Base-by-base conservation (phyloP, 2,797 vertebrate genomes). In the Harpagifer antarcticus region DNA sequence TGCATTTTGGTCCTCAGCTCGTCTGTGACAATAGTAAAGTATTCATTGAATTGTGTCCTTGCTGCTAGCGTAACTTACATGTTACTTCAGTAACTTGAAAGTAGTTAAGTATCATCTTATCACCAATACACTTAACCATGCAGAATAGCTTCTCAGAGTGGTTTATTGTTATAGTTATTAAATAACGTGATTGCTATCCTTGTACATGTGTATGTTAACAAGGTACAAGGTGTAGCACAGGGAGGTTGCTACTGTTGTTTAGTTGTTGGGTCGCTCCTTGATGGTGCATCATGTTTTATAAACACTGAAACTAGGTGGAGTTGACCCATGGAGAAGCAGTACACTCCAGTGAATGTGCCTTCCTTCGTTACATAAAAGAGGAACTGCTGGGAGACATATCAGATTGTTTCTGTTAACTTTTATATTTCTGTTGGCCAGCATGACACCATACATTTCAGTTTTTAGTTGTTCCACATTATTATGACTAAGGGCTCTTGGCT, bases 371-470 rank as follows among this genome's bases (percentile, higher is more conserved):
- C 23, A 48, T 43, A 59, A 47, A 2, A 33, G 47, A 9, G 27
- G 13, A 47, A 3, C 10, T 37, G 57, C 12, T 14, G 3, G 11
- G 48, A 72, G 45, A 48, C 74, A 68, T 10, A 50, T 20, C 5
- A 48, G 44, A 62, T 73, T 45, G 57, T 37, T 37, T 33, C 63
- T 69, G 43, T 74, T 13, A 47, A 63, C 44, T 52, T 13, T 23
- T 68, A 27, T 88, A n/a, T 91, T 92, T 85, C 59, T 73, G 8
- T 88, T 89, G 86, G 83, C 81, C 47, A 19, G 40, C 47, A 31
- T 49, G 56, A 70, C 67, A 59, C 31, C 70, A 83, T 86, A 68
- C 83, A 86, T 87, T 68, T 86, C 76, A 73, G 72, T 79, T 88
- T 86, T 86, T 72, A 82, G 85, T 85, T 74, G 42, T 15, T 79